Percentiles rank a stretch among this genome's conserved stretches.
phyloP scores from a whole-genome alignment of 2,113 vertebrate genomes.

The Hyla sarda region DNA sequence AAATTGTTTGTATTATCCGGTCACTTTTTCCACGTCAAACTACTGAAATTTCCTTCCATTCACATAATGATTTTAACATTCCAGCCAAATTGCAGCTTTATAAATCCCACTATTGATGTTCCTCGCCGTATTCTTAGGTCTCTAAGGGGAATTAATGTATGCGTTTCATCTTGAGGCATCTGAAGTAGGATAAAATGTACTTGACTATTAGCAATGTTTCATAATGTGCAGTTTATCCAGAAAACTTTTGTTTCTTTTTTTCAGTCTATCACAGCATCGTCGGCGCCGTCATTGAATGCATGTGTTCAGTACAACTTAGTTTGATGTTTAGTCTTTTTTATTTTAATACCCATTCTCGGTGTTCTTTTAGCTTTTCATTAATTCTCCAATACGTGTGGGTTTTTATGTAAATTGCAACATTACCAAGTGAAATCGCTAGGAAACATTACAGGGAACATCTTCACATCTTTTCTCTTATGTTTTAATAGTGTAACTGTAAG shows the following conservation, averaged over 20 bases:
- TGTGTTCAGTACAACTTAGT: neutral
- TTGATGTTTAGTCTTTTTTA: slow-evolving; percentile 4
- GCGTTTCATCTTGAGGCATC: slow-evolving; percentile 14
- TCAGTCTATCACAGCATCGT: neutral
- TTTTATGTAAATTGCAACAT: slow-evolving; percentile 5
- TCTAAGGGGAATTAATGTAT: slow-evolving; percentile 6
- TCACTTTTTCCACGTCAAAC: neutral
- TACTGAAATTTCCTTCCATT: neutral
- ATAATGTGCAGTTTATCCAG: neutral
- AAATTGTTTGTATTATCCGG: neutral
- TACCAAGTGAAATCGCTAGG: neutral
- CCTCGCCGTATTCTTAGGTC: neutral
- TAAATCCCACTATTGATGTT: neutral
- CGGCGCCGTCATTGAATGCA: neutral
- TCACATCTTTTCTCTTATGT: neutral
- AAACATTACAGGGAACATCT: neutral
- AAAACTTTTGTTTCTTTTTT: slow-evolving; percentile 9
- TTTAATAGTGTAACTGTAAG: neutral
- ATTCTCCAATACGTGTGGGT: slow-evolving; percentile 5
- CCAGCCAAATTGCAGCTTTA: slow-evolving; percentile 17
- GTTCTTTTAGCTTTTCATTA: neutral
- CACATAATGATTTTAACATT: neutral
- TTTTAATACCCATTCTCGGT: neutral
- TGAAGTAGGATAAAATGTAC: neutral
- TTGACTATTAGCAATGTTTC: neutral